phyloP scores from a whole-genome alignment of 2,797 vertebrate species.

The Cuculus canorus region DNA sequence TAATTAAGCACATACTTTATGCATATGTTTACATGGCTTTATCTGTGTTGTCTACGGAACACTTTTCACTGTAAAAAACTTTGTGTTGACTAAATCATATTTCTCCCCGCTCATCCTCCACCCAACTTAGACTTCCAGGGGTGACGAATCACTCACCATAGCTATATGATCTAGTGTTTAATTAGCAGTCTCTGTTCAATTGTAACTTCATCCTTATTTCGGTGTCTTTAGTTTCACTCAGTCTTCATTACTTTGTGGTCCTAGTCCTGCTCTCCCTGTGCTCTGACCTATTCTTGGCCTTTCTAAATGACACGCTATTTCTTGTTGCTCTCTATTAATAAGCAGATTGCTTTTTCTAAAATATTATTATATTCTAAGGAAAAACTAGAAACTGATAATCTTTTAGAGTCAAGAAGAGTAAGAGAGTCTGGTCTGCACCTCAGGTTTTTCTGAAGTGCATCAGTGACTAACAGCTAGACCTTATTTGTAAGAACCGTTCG shows the following conservation, averaged over 20 bases:
- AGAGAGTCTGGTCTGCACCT: not conserved
- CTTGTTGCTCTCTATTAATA: not conserved
- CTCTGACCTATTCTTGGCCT: not conserved
- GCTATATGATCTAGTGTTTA: not conserved
- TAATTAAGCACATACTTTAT: not conserved
- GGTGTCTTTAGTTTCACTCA: not conserved
- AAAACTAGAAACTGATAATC: not conserved
- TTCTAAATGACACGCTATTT: not conserved
- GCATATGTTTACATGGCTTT: accelerated
- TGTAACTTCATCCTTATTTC: not conserved
- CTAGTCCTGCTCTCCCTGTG: not conserved
- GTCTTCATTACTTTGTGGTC: not conserved
- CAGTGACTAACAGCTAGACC: not conserved
- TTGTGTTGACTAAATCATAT: not conserved
- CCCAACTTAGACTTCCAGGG: not conserved
- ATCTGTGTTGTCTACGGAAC: not conserved
- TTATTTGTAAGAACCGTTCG: not conserved
- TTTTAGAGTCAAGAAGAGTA: not conserved
- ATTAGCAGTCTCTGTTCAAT: not conserved
- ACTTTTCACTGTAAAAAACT: not conserved
- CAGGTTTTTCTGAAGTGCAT: not conserved
- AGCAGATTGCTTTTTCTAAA: not conserved
- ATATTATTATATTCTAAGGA: not conserved
- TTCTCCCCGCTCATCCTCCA: not conserved
- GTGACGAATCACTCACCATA: not conserved